Conservation (phyloP, 1,140 invertebrate genomes). For the Meteorus sp. region DNA sequence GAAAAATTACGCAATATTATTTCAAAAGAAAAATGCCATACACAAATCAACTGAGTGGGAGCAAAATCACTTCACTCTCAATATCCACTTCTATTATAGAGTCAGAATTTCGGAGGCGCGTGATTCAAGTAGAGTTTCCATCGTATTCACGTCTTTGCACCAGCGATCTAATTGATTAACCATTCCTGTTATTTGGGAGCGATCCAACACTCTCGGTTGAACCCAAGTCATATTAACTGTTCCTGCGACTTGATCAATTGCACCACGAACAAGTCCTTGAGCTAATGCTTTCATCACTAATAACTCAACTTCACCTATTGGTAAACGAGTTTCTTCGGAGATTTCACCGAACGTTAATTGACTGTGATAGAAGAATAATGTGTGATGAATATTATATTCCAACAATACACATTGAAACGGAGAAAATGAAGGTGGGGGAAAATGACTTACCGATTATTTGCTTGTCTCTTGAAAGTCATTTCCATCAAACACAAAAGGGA, state of each 20-base stretch:
- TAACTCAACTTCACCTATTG: slow-evolving; percentile 86
- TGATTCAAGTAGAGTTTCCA: slow-evolving; percentile 80
- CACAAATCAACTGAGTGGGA: slow-evolving; percentile 1
- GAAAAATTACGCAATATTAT: neutral
- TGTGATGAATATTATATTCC: neutral
- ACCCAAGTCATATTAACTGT: slow-evolving; percentile 80
- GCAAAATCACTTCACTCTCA: neutral
- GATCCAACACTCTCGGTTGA: slow-evolving; percentile 87
- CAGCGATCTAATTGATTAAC: slow-evolving; percentile 76
- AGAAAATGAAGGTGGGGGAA: slow-evolving; percentile 7
- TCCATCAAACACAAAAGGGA: slow-evolving; percentile 96
- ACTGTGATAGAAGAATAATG: slow-evolving; percentile 52
- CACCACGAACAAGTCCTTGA: slow-evolving; percentile 90
- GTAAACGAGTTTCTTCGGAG: slow-evolving; percentile 79
- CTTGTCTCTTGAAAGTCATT: slow-evolving; percentile 77
- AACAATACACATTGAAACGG: slow-evolving; percentile 14
- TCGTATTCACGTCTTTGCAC: slow-evolving; percentile 80
- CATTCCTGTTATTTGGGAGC: slow-evolving; percentile 75
- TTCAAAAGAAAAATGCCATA: neutral
- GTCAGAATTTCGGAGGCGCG: slow-evolving; percentile 85
- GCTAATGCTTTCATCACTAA: slow-evolving; percentile 98
- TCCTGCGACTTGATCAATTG: slow-evolving; percentile 90
- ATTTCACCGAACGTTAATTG: slow-evolving; percentile 92
- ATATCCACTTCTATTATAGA: slow-evolving; percentile 57
- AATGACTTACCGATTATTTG: slow-evolving; percentile 62